Percentiles rank a stretch among this genome's conserved stretches.
phyloP scores from a whole-genome alignment of 2,797 vertebrate species.

The Mormyrus proboscirostris region DNA sequence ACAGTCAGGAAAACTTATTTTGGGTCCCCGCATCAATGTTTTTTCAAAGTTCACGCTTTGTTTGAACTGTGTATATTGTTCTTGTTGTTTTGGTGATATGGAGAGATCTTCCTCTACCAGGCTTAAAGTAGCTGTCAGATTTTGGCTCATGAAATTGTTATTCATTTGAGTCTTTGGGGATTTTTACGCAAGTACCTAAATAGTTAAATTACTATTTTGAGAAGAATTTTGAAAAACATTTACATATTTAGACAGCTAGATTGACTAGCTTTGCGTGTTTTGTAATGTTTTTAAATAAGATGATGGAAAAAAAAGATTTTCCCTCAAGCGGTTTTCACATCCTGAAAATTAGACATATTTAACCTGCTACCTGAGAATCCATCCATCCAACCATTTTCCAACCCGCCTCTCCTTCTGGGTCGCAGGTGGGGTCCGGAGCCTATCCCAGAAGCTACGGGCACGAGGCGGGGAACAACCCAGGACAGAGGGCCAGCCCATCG shows the following conservation, averaged over 20 bases:
- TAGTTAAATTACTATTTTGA: not conserved
- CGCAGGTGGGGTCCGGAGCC: too few species aligned
- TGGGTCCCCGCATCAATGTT: not conserved
- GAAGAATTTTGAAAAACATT: not conserved
- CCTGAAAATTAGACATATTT: not conserved
- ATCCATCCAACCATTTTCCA: not conserved
- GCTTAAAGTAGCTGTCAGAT: not conserved
- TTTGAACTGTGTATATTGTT: not conserved
- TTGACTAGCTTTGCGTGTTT: not conserved
- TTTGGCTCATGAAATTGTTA: not conserved
- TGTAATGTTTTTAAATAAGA: not conserved
- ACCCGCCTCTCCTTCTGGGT: too few species aligned
- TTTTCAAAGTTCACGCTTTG: not conserved
- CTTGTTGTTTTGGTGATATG: not conserved
- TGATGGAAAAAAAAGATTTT: not conserved
- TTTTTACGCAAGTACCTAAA: not conserved
- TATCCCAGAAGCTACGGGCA: too few species aligned
- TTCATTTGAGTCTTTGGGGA: not conserved
- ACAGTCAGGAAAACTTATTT: not conserved
- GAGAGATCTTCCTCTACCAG: not conserved
- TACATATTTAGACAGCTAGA: not conserved
- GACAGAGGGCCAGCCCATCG: too few species aligned
- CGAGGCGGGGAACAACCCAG: too few species aligned
- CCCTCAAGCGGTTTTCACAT: not conserved
- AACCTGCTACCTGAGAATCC: not conserved